Conservation (phyloP, 2,797 vertebrate genomes). For the Argentina silus region DNA sequence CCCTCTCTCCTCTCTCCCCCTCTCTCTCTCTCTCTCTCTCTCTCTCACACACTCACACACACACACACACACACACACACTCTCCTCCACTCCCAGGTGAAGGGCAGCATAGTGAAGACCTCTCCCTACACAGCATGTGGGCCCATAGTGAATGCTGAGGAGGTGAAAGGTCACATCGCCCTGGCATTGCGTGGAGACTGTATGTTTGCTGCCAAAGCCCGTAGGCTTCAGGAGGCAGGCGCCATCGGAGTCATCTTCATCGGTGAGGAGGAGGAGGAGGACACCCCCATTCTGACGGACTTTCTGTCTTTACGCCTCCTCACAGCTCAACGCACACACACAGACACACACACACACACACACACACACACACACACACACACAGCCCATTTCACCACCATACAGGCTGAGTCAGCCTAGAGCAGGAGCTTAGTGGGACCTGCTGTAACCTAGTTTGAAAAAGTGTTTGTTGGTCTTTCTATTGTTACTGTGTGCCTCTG, state of each 20-base stretch:
- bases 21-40: background rate
- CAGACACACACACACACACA: background rate
- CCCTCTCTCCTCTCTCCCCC: background rate
- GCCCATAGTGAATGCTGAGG: slow-evolving; percentile 65
- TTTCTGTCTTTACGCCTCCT: background rate
- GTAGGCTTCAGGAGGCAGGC: slow-evolving; percentile 77
- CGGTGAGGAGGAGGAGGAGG: slow-evolving; percentile 56
- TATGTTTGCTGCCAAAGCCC: slow-evolving; percentile 84
- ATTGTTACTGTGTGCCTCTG: background rate
- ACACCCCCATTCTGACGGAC: background rate
- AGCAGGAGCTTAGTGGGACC: background rate
- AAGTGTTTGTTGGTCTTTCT: background rate
- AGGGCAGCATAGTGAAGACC: slow-evolving; percentile 76
- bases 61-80: background rate
- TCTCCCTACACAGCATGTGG: slow-evolving; percentile 80
- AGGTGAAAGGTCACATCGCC: slow-evolving; percentile 73
- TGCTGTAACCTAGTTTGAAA: background rate
- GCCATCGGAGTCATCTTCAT: slow-evolving; percentile 81
- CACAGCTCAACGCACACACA: background rate
- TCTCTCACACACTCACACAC: background rate
- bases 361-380: background rate
- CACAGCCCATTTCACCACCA: background rate
- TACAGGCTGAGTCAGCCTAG: background rate
- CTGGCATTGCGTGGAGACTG: slow-evolving; percentile 80
- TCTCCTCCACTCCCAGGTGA: slow-evolving; percentile 66